Evolutionary conservation across 1,140 invertebrate species (phyloP).

Genomic region (Neodiprion fabricii): DNA sequence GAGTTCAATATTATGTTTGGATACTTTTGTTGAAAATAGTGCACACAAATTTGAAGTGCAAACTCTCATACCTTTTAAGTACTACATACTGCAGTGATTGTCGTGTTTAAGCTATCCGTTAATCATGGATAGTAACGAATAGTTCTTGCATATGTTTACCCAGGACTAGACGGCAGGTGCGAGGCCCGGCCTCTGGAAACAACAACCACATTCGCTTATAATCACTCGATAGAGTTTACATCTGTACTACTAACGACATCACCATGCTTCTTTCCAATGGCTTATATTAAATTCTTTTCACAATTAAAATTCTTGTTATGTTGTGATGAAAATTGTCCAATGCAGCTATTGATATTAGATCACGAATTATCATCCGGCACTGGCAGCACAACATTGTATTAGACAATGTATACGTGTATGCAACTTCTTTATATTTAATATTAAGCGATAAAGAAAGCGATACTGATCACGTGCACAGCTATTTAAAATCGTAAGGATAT

Average conservation of each 20-base stretch:
- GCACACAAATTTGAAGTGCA: too few relatives aligned
- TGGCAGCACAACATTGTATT: conserved; percentile 12
- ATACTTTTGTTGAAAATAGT: too few relatives aligned
- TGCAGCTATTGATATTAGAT: conserved; percentile 7
- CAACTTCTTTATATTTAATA: neutral
- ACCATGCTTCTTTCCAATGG: conserved; percentile 8
- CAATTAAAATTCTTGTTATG: conserved; percentile 9
- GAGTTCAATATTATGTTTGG: too few relatives aligned
- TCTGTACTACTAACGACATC: conserved; percentile 21
- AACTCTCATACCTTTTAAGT: too few relatives aligned
- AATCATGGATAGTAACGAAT: neutral
- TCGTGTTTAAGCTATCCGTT: neutral
- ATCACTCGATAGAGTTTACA: conserved; percentile 23
- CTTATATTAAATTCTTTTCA: conserved; percentile 8
- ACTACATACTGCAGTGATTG: too few relatives aligned
- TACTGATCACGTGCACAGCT: too few relatives aligned
- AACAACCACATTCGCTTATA: conserved; percentile 61
- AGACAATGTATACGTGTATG: conserved; percentile 26
- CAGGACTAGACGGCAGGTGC: conserved; percentile 57
- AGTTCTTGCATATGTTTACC: conserved; percentile 40
- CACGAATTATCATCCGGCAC: neutral
- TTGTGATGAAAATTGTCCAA: neutral
- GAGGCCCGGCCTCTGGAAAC: conserved; percentile 56
- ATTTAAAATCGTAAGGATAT: neutral
- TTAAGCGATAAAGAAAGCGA: too few relatives aligned